Evolutionary conservation across 2,888 invertebrate genomes (phyloP), one percentile per base, ranked within the genome.

Genomic region (Oscheius sp.): DNA sequence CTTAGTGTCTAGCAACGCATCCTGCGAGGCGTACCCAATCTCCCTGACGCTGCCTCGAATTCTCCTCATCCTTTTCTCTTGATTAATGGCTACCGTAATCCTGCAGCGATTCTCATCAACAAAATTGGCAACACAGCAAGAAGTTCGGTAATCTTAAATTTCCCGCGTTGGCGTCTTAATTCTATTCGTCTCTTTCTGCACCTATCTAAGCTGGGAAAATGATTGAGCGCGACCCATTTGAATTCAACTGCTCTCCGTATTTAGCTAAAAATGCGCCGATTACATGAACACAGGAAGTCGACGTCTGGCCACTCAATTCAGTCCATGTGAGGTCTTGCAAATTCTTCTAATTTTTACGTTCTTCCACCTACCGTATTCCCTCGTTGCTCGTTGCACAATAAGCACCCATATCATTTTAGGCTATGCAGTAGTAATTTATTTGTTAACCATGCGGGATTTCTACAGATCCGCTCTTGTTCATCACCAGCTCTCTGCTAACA

Each of bases 201-300:
- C 57, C 34, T 34, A 57, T 57, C 57, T 57, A 57, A 57, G 45
- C 61, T 61, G 61, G 15, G 61, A 61, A 61, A 61, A 61, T 45
- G 61, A 61, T 61, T 61, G 61, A 45, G 8, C 5, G 55, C 55
- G 34, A 55, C 34, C 33, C 31, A n/a, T n/a, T 23, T 33, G 29
- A 31, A 55, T 55, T 31, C 34, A 34, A 34, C 34, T 55, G 34
- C 31, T 31, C 31, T 31, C n/a, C 50, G 15, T 50, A 50, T 50
- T 55, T 29, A 55, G 34, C 55, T n/a, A n/a, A 15, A 31, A 31
- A 17, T 33, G 55, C 34, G 6, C 34, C 33, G 55, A 55, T 33
- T 33, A n/a, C 42, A 42, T 27, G 25, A 61, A 25, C 25, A 61
- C 61, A 61, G 61, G 45, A 61, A 61, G 61, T 61, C 27, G 15